These are phyloP conservation scores for Drosophila kuntzei DNA, from an alignment of 2,888 invertebrate genomes.

Conservation along the genomic window DNA sequence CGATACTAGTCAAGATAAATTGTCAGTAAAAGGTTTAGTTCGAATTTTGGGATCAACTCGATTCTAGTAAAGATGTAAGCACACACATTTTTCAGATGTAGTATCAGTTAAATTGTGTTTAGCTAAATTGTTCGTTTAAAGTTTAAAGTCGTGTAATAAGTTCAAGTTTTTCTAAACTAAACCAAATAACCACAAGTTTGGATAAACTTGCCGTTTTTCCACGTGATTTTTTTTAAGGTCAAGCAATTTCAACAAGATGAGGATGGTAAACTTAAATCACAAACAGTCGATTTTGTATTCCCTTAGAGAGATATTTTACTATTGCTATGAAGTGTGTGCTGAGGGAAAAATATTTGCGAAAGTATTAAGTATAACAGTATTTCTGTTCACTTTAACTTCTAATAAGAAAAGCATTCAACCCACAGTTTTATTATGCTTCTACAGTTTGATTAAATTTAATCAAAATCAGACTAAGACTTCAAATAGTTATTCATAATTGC, in stretches of 20 bases:
- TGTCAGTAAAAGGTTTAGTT: conserved; percentile 11
- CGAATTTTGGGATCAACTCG: background rate
- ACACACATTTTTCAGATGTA: background rate
- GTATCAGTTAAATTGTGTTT: background rate
- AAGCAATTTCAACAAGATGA: conserved; percentile 7
- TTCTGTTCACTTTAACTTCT: no score
- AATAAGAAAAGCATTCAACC: no score
- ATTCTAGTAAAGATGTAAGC: background rate
- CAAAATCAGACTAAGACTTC: no score
- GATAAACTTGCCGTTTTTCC: conserved; percentile 2
- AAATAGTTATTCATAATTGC: background rate
- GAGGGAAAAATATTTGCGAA: background rate
- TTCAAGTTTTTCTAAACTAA: background rate
- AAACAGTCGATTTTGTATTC: background rate
- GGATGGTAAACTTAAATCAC: conserved; percentile 5
- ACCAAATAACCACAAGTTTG: background rate
- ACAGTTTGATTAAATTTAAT: no score
- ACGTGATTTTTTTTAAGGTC: background rate
- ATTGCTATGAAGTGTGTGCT: background rate
- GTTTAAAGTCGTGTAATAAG: background rate
- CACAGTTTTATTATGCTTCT: no score
- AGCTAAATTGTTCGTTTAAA: background rate
- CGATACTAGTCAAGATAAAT: background rate
- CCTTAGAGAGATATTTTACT: background rate
- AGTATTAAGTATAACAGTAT: no score